phyloP scores from a whole-genome alignment of 1,140 invertebrate genomes.

The Antheraea mylitta region DNA sequence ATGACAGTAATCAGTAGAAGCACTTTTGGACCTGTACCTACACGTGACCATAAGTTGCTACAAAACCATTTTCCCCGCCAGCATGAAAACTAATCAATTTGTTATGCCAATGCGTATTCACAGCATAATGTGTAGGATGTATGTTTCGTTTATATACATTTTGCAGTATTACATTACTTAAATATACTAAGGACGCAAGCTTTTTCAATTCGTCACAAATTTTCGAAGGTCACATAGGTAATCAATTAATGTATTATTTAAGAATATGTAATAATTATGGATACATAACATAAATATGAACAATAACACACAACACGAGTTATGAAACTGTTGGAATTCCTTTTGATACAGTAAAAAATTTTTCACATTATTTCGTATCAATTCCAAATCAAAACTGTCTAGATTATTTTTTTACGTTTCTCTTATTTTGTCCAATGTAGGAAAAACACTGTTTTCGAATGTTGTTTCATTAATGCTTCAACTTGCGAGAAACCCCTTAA shows the following conservation, averaged over 20 bases:
- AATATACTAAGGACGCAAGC: neutral
- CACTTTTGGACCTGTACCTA: conserved; percentile 15
- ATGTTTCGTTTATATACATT: too few species aligned
- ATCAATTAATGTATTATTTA: neutral
- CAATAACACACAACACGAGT: too few species aligned
- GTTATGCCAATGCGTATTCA: conserved; percentile 13
- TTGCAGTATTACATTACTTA: neutral
- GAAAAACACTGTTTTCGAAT: too few species aligned
- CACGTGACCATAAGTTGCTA: conserved; percentile 4
- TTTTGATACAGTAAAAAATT: conserved; percentile 3
- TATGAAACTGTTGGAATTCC: neutral
- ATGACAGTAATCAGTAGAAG: conserved; percentile 19
- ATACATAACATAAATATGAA: too few species aligned
- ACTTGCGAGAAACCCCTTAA: conserved; percentile 3
- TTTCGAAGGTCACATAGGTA: too few species aligned
- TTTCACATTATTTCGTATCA: conserved; percentile 5
- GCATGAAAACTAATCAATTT: conserved; percentile 11
- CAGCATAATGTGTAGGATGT: neutral
- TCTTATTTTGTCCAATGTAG: too few species aligned
- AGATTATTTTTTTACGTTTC: neutral
- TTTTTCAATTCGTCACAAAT: neutral
- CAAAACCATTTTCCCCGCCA: conserved; percentile 19
- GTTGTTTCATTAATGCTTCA: neutral
- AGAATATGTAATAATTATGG: neutral
- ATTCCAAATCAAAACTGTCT: conserved; percentile 10